Base-by-base conservation (phyloP, 2,113 vertebrate genomes). In the Thamnaconus septentrionalis region DNA sequence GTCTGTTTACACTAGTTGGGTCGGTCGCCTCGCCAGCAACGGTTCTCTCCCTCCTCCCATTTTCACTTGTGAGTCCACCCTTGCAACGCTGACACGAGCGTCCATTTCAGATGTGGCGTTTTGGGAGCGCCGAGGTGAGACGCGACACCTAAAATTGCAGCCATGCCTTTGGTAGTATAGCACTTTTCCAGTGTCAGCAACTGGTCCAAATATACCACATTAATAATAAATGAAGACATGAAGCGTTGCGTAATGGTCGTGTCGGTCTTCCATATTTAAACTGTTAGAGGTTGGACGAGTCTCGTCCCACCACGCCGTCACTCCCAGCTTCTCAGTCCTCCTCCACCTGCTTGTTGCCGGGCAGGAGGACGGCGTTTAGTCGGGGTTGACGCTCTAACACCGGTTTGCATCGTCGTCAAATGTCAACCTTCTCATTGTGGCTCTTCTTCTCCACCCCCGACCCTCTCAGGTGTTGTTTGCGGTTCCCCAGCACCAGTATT, bases 401-500 rank as follows among this genome's bases (percentile, higher is more conserved):
- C 18, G 18, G 18, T 31, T 31, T 31, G 18, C 18, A 2, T 31
- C 1, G 18, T 31, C 18, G 18, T 31, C 18, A 31, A 31, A 31
- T 31, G 18, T 31, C 18, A 31, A 31, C 18, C 18, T 31, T 31
- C 18, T 31, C 18, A 31, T 54, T 54, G 8, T 6, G 10, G 41
- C 9, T 44, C 41, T n/a, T 63, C 39, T 56, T 7, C 40, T 12
- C 5, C 44, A 41, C 49, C 4, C 6, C 18, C 18, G 5, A 55
- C 6, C 56, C 41, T 53, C 44, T n/a, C 57, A 99, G 97, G 84
- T 99, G 97, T 91, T 98, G 94, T 73, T 97, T 99, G 85, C 94
- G 97, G 79, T 99, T 98, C 85, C 97, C 97, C 73, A 99, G 97
- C 92, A 99, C 97, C 78, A 99, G 95, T 85, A 99, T 99, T 91